Conservation (phyloP, 2,113 vertebrate species). For the Todiramphus chloris region DNA sequence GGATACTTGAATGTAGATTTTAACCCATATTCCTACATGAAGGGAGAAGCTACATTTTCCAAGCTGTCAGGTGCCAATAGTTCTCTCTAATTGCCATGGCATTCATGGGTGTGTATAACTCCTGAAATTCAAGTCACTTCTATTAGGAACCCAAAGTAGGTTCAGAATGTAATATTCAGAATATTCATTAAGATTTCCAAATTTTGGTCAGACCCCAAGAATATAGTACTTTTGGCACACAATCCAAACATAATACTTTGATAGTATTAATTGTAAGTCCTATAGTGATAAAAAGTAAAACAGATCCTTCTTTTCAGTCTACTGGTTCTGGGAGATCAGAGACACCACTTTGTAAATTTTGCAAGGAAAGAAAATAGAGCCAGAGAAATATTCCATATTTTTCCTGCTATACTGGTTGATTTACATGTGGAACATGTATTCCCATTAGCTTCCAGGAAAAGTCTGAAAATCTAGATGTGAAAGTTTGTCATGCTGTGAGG, state of each 20-base stretch:
- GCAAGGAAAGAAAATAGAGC: background rate
- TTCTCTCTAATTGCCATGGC: background rate
- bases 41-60: background rate
- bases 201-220: background rate
- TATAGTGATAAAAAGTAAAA: background rate
- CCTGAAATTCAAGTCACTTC: background rate
- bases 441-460: constrained; percentile 35
- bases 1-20: background rate
- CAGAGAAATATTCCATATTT: background rate
- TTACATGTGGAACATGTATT: background rate
- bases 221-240: background rate
- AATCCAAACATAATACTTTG: background rate
- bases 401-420: background rate
- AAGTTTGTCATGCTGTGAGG: constrained; percentile 34
- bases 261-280: background rate
- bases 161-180: background rate
- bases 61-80: background rate
- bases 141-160: background rate
- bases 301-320: background rate
- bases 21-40: background rate
- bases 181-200: background rate
- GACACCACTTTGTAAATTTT: background rate
- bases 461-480: constrained; percentile 18
- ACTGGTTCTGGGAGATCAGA: background rate
- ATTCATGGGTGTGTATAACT: background rate